Evolutionary conservation across 2,797 vertebrate genomes (phyloP).

Genomic region (Crax fasciolata): DNA sequence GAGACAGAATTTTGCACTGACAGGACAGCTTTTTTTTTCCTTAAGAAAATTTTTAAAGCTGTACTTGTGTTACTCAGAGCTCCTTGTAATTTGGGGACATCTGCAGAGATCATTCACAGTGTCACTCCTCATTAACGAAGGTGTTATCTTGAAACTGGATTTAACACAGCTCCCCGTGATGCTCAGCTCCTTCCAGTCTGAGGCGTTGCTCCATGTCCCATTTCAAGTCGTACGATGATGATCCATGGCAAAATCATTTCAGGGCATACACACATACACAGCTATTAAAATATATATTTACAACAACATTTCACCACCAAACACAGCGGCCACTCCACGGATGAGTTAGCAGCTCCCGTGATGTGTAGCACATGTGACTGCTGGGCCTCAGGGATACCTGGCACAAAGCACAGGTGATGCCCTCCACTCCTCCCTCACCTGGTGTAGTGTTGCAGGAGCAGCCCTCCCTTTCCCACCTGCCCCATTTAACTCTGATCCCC

Average conservation of each 20-base stretch:
- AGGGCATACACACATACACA: not conserved
- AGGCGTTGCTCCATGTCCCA: not conserved
- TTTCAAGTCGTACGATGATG: not conserved
- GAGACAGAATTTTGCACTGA: not conserved
- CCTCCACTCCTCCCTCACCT: not conserved
- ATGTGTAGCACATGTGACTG: not conserved
- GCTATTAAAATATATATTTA: not conserved
- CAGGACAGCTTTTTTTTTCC: not conserved
- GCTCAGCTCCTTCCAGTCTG: not conserved
- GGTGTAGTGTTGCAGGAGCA: not conserved
- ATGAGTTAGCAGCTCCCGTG: slow-evolving; percentile 10
- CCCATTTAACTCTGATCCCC: not conserved
- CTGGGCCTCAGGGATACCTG: not conserved
- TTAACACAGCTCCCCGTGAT: not conserved
- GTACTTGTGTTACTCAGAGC: not conserved
- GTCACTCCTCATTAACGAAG: not conserved
- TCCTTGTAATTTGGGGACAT: not conserved
- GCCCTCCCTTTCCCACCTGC: not conserved
- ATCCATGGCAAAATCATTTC: not conserved
- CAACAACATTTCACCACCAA: not conserved
- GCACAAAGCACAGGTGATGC: not conserved
- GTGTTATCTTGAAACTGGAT: not conserved
- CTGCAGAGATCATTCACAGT: not conserved
- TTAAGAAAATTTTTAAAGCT: slow-evolving; percentile 26
- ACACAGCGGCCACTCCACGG: not conserved